Base-by-base conservation (phyloP, 2,113 vertebrate species). In the Malurus alboscapulatus region DNA sequence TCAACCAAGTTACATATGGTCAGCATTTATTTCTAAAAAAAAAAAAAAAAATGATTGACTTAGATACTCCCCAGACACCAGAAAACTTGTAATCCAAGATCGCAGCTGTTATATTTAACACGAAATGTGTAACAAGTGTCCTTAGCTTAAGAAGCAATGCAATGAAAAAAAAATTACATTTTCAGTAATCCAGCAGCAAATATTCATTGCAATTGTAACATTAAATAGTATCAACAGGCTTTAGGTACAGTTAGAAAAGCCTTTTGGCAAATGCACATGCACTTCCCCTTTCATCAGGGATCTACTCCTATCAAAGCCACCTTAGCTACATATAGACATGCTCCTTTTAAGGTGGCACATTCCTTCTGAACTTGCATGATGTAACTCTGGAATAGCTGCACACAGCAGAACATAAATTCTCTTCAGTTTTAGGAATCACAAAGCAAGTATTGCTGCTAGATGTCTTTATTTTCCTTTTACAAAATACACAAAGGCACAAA, bases 381-480 rank as follows among this genome's bases (percentile, higher is more conserved):
- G 34, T 19, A 85, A 62, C 18, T 25, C n/a, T 2, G 25, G 53
- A 84, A 79, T 3, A 72, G 61, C 54, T 88, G 45, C 53, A 87
- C 12, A 82, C 16, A 90, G 83, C 53, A 87, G n/a, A 84, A 71
- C 17, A 75, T 14, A 72, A 92, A 61, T 59, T 34, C 44, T 67
- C 38, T 63, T 77, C 50, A 79, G 57, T 61, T 92, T 66, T 34
- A 95, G 79, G 75, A 96, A 92, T 78, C 91, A 86, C 92, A 85
- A 88, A 95, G 81, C 67, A 93, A 88, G 86, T 79, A 92, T 7
- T 96, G 90, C 93, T 97, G 93, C 94, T 97, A 97, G 83, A 95
- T 66, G 17, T 97, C 88, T 98, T 98, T 98, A 98, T 98, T 98
- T 97, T 97, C 92, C 94, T 97, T 97, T 96, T 97, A 98, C 96